phyloP scores from a whole-genome alignment of 1,140 invertebrate species.

The Drosophila azteca region DNA sequence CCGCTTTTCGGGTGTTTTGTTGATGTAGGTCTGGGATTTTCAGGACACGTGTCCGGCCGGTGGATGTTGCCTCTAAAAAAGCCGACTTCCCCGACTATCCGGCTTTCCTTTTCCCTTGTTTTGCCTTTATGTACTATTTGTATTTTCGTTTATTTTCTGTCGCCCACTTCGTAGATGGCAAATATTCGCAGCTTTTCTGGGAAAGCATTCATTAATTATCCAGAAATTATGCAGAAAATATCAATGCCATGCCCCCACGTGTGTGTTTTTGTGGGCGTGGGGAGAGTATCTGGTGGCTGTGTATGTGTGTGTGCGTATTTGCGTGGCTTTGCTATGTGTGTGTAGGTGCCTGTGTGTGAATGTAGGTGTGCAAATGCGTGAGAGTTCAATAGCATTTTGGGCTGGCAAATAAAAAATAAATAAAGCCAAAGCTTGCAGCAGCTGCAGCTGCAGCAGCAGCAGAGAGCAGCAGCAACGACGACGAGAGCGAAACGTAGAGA shows the following conservation, averaged over 20 bases:
- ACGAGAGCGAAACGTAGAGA: conserved; percentile 16
- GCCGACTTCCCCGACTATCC: not conserved
- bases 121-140: not conserved
- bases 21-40: conserved; percentile 83
- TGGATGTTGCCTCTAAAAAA: conserved; percentile 1
- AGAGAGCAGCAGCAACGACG: conserved; percentile 49
- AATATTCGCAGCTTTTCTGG: not conserved
- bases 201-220: not conserved
- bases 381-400: conserved; percentile 79
- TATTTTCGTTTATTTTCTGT: not conserved
- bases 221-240: not conserved
- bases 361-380: conserved; percentile 25
- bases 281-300: not conserved
- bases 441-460: conserved; percentile 27
- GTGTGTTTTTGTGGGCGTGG: not conserved
- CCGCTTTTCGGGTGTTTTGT: conserved; percentile 46
- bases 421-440: conserved; percentile 64
- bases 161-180: too few species aligned
- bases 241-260: not conserved
- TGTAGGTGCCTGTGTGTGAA: conserved; percentile 15
- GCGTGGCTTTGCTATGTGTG: not conserved
- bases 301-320: not conserved
- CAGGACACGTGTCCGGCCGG: conserved; percentile 66
- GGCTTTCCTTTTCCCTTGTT: conserved; percentile 4
- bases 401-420: conserved; percentile 74